Percentiles rank a stretch among this genome's conserved stretches.
Evolutionary conservation across 30 jellyfish, hydroid and myxozoan species (phyloP).

Genomic region (Hydractinia symbiolongicarpus): DNA sequence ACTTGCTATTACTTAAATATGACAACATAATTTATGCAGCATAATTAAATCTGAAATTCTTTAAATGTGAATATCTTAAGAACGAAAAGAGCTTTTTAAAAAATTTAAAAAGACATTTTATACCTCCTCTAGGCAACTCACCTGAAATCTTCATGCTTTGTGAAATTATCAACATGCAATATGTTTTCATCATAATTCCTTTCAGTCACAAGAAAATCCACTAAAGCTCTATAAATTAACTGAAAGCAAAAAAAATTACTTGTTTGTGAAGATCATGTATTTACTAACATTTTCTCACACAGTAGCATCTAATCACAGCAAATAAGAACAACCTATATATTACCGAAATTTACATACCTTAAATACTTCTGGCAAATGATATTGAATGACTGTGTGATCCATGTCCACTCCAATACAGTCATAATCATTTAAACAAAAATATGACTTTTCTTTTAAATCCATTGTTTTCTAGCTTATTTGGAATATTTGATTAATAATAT

Average conservation of each 20-base stretch:
- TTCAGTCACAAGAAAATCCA: slow-evolving; percentile 59
- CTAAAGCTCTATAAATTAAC: slow-evolving; percentile 60
- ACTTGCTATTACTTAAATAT: too few species aligned
- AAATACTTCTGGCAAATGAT: slow-evolving; percentile 73
- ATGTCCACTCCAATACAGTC: slow-evolving; percentile 90
- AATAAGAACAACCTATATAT: not conserved
- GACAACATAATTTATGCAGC: too few species aligned
- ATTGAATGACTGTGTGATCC: slow-evolving; percentile 94
- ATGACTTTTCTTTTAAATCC: not conserved
- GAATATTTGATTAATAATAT: too few species aligned
- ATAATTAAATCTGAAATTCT: too few species aligned
- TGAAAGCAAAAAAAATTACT: slow-evolving; percentile 17
- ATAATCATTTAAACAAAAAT: slow-evolving; percentile 56
- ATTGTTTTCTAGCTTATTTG: too few species aligned
- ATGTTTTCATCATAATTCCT: slow-evolving; percentile 51
- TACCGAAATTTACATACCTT: slow-evolving; percentile 32
- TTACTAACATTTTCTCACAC: not conserved
- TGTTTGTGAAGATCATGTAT: not conserved
- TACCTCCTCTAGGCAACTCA: not conserved
- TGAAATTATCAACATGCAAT: slow-evolving; percentile 64
- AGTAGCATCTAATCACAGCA: not conserved
- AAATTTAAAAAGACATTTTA: too few species aligned
- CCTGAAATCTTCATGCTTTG: slow-evolving; percentile 82
- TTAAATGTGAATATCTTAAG: too few species aligned
- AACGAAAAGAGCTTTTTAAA: too few species aligned